A percentile compares a stretch with the other conserved stretches of the same genome.
Evolutionary conservation across 1,140 invertebrate species (phyloP).

Genomic region (Adelges cooleyi): DNA sequence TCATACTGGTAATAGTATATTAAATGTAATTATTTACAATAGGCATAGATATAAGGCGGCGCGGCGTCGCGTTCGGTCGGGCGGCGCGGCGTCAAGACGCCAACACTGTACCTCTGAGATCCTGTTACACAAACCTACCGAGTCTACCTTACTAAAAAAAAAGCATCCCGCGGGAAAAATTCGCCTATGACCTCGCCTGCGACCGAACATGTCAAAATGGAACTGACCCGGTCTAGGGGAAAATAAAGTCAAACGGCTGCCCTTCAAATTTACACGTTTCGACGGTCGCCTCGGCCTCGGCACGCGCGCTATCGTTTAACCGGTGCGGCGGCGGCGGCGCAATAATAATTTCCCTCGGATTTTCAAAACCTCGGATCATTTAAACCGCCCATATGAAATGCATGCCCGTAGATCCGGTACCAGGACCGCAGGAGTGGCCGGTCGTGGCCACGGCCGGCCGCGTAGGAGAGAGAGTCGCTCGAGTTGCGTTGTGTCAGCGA

Average conservation of each 20-base stretch:
- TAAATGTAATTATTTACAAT: too few species aligned
- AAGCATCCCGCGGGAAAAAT: not conserved
- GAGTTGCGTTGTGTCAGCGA: constrained; percentile 27
- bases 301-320: too few species aligned
- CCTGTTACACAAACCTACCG: not conserved
- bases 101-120: not conserved
- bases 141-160: constrained; percentile 12
- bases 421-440: not conserved
- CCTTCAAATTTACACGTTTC: too few species aligned
- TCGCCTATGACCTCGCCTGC: not conserved
- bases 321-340: too few species aligned
- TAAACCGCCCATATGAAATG: not conserved
- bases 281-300: too few species aligned
- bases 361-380: constrained; percentile 19
- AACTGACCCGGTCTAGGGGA: too few species aligned
- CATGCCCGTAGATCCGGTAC: not conserved
- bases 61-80: not conserved
- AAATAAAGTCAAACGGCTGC: too few species aligned
- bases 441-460: too few species aligned
- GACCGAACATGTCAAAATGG: not conserved
- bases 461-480: not conserved
- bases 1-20: too few species aligned
- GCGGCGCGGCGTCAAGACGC: not conserved
- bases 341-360: constrained; percentile 1
- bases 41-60: too few species aligned